These are phyloP conservation scores for Prolemur simus DNA, from an alignment of 2,113 vertebrate genomes.

Conservation along the genomic window DNA sequence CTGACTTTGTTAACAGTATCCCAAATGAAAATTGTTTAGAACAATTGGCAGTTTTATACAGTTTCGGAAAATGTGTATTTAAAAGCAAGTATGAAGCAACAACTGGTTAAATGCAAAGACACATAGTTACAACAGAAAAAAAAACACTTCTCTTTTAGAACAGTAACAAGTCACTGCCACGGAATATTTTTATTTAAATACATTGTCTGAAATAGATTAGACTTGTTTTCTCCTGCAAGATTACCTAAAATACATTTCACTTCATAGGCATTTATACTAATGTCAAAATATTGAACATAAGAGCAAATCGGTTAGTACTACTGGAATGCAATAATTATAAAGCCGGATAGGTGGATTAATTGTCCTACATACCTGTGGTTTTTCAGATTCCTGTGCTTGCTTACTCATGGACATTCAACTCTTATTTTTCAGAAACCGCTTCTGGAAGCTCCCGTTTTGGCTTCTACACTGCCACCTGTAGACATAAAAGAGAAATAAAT, in stretches of 20 bases:
- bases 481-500: slow-evolving; percentile 83
- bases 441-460: slow-evolving; percentile 81
- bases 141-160: neutral
- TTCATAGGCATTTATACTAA: slow-evolving; percentile 51
- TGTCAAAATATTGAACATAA: slow-evolving; percentile 57
- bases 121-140: neutral
- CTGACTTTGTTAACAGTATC: neutral
- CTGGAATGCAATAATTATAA: slow-evolving; percentile 79
- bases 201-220: slow-evolving; percentile 24
- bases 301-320: slow-evolving; percentile 63
- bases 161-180: neutral
- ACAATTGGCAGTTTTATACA: slow-evolving; percentile 1
- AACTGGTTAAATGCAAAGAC: slow-evolving; percentile 46
- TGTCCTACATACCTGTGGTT: slow-evolving; percentile 86
- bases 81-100: slow-evolving; percentile 44
- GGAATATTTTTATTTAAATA: slow-evolving; percentile 55
- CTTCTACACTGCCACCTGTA: slow-evolving; percentile 88
- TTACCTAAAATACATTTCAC: neutral
- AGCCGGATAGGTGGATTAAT: slow-evolving; percentile 79
- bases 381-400: slow-evolving; percentile 84
- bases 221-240: slow-evolving; percentile 1
- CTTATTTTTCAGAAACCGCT: slow-evolving; percentile 78
- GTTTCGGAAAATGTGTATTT: neutral
- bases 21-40: slow-evolving; percentile 32
- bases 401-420: slow-evolving; percentile 80